Base-by-base conservation (phyloP, 1,140 invertebrate genomes). In the Drosophila simulans region DNA sequence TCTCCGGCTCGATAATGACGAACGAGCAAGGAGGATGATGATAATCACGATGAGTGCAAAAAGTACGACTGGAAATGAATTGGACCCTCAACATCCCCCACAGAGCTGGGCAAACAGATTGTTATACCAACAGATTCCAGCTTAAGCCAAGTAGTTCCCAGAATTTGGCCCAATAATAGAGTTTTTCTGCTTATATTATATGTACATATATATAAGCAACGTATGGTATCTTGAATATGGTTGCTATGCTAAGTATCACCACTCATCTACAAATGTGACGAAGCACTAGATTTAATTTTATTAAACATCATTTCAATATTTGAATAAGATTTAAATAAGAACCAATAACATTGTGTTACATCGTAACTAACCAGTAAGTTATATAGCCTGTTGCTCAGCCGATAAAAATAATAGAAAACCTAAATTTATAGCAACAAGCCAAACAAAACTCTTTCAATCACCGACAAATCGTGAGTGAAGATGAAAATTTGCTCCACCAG, bases 331-430 rank as follows among this genome's bases (percentile, higher is more conserved):
- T 31, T 31, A 8, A 31, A 10, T 10, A 31, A 31, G 31, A 3
- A 3, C 31, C 27, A 31, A 31, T 31, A 7, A 8, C 3, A 31
- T 31, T 7, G 27, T 8, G 27, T 31, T 31, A 2, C 27, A 8
- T 31, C 27, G 27, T 2, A 31, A 31, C 7, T 31, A 31, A 7
- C 7, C 12, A 3, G 12, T 1, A 39, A 13, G 37, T 39, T 11
- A 12, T 4, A 39, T 17, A 65, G 83, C 66, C 72, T 88, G 83
- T 83, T 80, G 59, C 57, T 57, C 60, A 39, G 31, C 39, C 69
- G 60, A 88, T 88, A 83, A 88, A 88, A 42, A 88, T 82, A 85
- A 84, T 85, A 77, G 68, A 73, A 82, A 83, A 88, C 71, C 74
- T 77, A 22, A 88, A 77, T 80, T 80, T 88, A 77, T 86, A 69